These are phyloP conservation scores for Semnornis frantzii DNA, from an alignment of 2,113 vertebrate species.

Conservation along the genomic window DNA sequence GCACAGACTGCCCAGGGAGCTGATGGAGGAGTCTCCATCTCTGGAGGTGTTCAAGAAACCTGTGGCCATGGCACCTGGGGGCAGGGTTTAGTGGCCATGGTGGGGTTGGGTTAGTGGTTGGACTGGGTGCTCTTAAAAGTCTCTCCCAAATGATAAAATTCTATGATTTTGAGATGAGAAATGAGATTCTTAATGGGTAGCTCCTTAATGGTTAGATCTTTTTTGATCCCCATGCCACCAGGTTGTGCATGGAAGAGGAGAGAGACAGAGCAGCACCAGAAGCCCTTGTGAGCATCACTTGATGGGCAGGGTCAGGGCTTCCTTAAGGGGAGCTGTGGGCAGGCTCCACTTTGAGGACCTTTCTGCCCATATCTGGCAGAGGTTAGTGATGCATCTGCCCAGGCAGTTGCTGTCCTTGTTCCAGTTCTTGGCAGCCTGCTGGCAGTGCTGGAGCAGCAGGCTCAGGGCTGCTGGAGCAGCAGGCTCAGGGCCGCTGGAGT, in stretches of 20 bases:
- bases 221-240: neutral
- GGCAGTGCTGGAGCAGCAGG: neutral
- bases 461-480: neutral
- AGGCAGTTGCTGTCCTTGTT: neutral
- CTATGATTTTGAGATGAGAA: too few relatives aligned
- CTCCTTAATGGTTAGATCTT: too few relatives aligned
- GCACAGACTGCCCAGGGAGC: too few relatives aligned
- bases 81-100: too few relatives aligned
- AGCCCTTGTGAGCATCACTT: neutral
- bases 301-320: neutral
- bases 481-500: neutral
- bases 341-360: neutral
- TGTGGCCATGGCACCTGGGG: too few relatives aligned
- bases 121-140: too few relatives aligned
- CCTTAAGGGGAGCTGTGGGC: neutral
- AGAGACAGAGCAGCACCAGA: neutral
- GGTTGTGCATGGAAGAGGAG: neutral
- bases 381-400: neutral
- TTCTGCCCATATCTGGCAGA: neutral
- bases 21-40: too few relatives aligned
- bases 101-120: too few relatives aligned
- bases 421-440: neutral
- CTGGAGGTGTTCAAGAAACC: too few relatives aligned
- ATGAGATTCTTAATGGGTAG: too few relatives aligned
- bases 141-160: too few relatives aligned